Conservation (phyloP, 64 coral and sea anemone genomes). For the Hydrozoanthus tunicans region DNA sequence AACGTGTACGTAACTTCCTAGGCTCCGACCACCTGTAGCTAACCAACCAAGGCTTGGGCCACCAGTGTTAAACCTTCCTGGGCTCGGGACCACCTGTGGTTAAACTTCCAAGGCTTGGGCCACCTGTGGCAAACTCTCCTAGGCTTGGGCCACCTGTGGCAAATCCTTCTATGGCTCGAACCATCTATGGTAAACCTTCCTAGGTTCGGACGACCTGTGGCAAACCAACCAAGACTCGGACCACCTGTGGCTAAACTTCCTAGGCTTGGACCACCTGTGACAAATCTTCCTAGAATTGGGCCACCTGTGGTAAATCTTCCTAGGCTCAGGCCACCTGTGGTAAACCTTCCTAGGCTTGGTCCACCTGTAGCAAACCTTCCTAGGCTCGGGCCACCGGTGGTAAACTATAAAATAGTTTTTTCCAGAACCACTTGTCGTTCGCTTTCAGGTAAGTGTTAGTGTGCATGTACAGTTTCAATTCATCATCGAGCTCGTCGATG, state of each 20-base stretch:
- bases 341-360: constrained; percentile 42
- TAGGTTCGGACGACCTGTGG: too few species aligned
- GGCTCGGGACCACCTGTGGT: constrained; percentile 45
- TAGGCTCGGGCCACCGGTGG: constrained; percentile 37
- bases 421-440: constrained; percentile 84
- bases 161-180: constrained; percentile 54
- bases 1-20: background rate
- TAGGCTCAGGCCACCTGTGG: constrained; percentile 25
- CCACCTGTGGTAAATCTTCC: background rate
- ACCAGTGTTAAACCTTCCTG: background rate
- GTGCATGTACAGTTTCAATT: constrained; percentile 79
- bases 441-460: constrained; percentile 88
- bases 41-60: constrained; percentile 28
- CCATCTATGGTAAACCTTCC: constrained; percentile 58
- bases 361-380: background rate
- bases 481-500: constrained; percentile 68
- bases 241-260: background rate
- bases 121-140: background rate
- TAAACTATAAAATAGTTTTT: constrained; percentile 70
- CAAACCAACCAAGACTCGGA: background rate
- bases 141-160: constrained; percentile 34
- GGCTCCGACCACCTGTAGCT: constrained; percentile 75
- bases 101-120: constrained; percentile 26
- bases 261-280: constrained; percentile 65
- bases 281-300: constrained; percentile 47